Evolutionary conservation across 2,888 invertebrate genomes (phyloP), one percentile per base, ranked within the genome.

Genomic region (Hemaris fuciformis): DNA sequence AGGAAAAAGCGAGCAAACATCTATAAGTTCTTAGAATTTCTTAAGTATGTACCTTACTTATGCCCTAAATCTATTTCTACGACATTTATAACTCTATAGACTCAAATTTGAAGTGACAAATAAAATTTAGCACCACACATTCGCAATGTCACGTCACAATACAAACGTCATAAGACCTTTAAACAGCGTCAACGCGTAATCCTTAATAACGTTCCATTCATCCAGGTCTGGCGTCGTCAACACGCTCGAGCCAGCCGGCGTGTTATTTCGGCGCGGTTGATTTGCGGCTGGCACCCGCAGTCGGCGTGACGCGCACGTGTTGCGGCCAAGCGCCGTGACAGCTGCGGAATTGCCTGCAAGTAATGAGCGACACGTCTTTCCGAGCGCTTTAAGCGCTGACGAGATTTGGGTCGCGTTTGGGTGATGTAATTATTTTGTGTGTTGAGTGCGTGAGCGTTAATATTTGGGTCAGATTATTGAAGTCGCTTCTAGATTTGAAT

Each of bases 261-360:
- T 53, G 53, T 53, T 48, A 48, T 48, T 63, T 59, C 27, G 27
- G 25, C 53, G 53, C 53, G 53, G 53, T 53, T 53, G 53, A 31
- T 53, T 41, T 65, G 65, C 64, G 64, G 64, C 60, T 31, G 63
- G 58, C 64, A 57, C 63, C 67, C 66, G 69, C 62, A 64, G 58
- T 59, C 46, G 57, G 53, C 63, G 64, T 66, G 67, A 69, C 68
- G 64, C 67, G 66, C 59, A n/a, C n/a, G 59, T 31, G 22, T 42
- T 64, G 69, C 59, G 66, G 62, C 63, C 62, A 63, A n/a, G n/a
- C 59, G 59, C 57, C 63, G 64, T 69, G 71, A 73, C 71, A 70
- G 66, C 60, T 66, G 68, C 64, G 69, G 69, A 64, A 70, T 70
- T 68, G 71, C 59, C 48, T 62, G 61, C 57, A 46, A 46, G 45